A percentile compares a stretch with the other conserved stretches of the same genome.
phyloP scores from a whole-genome alignment of 2,888 invertebrate genomes.

The Drosophila fulvimacula region DNA sequence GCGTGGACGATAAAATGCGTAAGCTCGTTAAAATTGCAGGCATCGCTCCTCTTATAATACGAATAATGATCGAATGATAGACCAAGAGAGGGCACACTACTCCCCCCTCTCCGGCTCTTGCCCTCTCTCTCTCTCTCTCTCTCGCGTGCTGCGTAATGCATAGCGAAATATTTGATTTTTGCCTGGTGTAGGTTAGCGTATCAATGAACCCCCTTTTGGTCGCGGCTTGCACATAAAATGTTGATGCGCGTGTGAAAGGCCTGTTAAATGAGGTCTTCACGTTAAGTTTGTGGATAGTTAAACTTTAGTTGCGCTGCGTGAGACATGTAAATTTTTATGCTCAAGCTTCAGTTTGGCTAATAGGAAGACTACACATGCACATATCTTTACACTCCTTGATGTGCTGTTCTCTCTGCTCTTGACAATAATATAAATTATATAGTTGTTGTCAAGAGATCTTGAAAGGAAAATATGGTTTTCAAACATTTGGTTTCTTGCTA shows the following conservation, averaged over 20 bases:
- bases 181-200: neutral
- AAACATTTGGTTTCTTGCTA: too few relatives aligned
- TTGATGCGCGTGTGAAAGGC: conserved; percentile 49
- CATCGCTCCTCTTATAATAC: conserved; percentile 72
- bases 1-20: conserved; percentile 71
- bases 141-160: conserved; percentile 58
- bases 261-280: conserved; percentile 31
- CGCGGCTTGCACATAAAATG: conserved; percentile 25
- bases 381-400: neutral
- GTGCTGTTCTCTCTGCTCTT: neutral
- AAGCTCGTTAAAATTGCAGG: conserved; percentile 78
- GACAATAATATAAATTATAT: neutral
- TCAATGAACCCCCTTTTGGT: neutral
- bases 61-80: conserved; percentile 57
- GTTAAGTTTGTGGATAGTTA: conserved; percentile 17
- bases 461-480: too few relatives aligned
- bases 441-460: neutral
- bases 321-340: conserved; percentile 8
- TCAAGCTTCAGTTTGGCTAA: neutral
- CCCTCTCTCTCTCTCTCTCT: neutral
- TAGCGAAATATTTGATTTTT: conserved; percentile 52
- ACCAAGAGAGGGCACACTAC: neutral
- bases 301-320: conserved; percentile 15
- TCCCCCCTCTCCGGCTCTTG: too few relatives aligned
- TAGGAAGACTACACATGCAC: neutral